Evolutionary conservation across 2,113 vertebrate species (phyloP).

Genomic region (Odontesthes bonariensis): DNA sequence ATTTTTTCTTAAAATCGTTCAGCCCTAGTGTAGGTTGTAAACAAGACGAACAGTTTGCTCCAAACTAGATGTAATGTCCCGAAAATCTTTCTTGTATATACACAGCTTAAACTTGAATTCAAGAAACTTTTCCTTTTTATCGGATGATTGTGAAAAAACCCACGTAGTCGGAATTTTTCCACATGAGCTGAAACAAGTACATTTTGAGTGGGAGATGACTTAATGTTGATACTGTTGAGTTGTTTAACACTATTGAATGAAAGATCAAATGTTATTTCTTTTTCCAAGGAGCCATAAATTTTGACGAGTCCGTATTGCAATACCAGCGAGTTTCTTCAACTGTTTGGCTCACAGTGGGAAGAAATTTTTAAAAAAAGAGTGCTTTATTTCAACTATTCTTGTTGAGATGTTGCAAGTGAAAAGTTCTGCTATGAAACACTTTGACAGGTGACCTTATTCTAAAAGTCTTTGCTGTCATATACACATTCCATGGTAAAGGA

Average conservation of each 20-base stretch:
- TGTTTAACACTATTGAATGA: neutral
- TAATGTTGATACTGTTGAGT: too few species aligned
- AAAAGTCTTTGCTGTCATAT: slow-evolving; percentile 10
- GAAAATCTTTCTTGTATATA: neutral
- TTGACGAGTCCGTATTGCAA: slow-evolving; percentile 9
- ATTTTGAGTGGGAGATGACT: too few species aligned
- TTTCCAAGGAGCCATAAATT: neutral
- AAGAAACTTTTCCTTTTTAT: too few species aligned
- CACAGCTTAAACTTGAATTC: too few species aligned
- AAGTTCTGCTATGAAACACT: neutral
- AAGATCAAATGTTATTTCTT: slow-evolving; percentile 5
- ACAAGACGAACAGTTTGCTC: neutral
- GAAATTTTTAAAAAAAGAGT: too few species aligned
- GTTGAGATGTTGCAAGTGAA: slow-evolving; percentile 1
- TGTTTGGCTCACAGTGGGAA: neutral
- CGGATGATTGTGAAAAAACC: too few species aligned
- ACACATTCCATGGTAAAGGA: slow-evolving; percentile 5
- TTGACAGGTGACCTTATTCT: slow-evolving; percentile 25
- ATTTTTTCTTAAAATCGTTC: too few species aligned
- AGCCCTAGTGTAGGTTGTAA: too few species aligned
- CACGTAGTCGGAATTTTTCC: too few species aligned
- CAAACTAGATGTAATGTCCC: neutral
- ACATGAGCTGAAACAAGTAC: too few species aligned
- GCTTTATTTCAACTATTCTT: neutral
- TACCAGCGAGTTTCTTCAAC: neutral